phyloP scores from a whole-genome alignment of 35 echinoderm and acorn worm genomes.

The Ophioderma brevispina region DNA sequence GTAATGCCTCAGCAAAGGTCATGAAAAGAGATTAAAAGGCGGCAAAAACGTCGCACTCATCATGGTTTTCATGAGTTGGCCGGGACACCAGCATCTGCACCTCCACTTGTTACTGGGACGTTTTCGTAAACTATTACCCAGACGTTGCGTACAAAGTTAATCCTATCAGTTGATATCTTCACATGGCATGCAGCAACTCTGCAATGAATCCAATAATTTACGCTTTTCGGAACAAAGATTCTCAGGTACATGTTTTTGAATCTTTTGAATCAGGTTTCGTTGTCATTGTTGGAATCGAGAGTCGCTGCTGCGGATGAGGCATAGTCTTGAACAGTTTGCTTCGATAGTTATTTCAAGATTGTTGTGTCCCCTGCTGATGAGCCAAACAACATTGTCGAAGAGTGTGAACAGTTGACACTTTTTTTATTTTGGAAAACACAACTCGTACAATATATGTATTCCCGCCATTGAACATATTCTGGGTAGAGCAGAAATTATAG shows the following conservation, averaged over 20 bases:
- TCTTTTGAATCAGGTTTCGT: neutral
- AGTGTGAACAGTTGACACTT: neutral
- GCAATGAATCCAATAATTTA: constrained; percentile 53
- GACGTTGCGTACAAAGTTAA: neutral
- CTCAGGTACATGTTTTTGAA: constrained; percentile 28
- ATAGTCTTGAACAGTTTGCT: neutral
- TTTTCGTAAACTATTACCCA: constrained; percentile 4
- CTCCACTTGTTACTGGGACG: constrained; percentile 40
- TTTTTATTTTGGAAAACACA: too few relatives aligned
- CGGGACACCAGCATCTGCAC: constrained; percentile 39
- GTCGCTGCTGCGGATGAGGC: neutral
- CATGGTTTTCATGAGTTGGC: constrained; percentile 25
- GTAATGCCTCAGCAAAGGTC: neutral
- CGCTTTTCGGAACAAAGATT: constrained; percentile 47
- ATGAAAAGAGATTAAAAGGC: constrained; percentile 47
- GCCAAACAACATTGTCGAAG: neutral
- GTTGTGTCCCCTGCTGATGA: neutral
- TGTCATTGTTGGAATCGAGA: constrained; percentile 31
- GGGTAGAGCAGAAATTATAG: too few relatives aligned
- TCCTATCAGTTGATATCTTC: constrained; percentile 50
- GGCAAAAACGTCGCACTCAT: constrained; percentile 46
- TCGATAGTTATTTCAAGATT: neutral
- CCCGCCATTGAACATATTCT: too few relatives aligned
- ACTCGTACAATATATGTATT: too few relatives aligned
- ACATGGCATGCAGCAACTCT: constrained; percentile 51